A percentile compares a stretch with the other conserved stretches of the same genome.
phyloP scores from a whole-genome alignment of 2,888 invertebrate genomes.

The Pyrocoelia pectoralis region DNA sequence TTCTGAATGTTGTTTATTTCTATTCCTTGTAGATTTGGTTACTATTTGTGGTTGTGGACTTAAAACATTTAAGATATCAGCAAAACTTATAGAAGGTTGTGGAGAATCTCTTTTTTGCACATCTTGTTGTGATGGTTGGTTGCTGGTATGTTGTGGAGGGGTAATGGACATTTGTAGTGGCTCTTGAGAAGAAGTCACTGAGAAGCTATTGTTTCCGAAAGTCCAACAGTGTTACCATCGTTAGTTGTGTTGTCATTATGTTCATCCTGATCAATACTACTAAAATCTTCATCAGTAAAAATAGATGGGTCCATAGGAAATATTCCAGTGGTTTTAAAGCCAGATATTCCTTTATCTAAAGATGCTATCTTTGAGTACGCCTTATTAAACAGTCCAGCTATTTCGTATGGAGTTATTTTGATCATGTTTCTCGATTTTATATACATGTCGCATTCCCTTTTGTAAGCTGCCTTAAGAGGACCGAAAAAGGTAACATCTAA shows the following conservation, averaged over 20 bases:
- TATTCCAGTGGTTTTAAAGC: conserved; percentile 33
- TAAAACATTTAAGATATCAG: conserved; percentile 3
- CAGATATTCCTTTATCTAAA: conserved; percentile 32
- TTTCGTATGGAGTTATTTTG: conserved; percentile 33
- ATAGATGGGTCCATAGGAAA: conserved; percentile 18
- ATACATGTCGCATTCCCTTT: neutral
- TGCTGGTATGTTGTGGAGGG: neutral
- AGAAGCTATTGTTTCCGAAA: conserved; percentile 2
- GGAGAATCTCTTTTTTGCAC: conserved; percentile 11
- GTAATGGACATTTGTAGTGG: conserved; percentile 4
- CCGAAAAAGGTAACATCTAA: too few relatives aligned
- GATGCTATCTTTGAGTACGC: conserved; percentile 26
- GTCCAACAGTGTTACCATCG: neutral
- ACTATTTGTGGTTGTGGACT: neutral
- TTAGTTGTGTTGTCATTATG: conserved; percentile 5
- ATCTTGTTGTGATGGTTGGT: conserved; percentile 5
- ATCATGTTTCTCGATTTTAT: conserved; percentile 16
- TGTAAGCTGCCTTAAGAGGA: neutral
- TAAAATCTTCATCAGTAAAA: conserved; percentile 7
- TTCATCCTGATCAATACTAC: neutral
- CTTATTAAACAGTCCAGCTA: conserved; percentile 35
- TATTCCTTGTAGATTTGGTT: conserved; percentile 18
- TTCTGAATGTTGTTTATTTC: conserved; percentile 8
- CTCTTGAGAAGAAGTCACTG: conserved; percentile 10
- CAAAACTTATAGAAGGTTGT: conserved; percentile 2